Conservation (phyloP, 2,888 invertebrate genomes). For the Pimpla rufipes region DNA sequence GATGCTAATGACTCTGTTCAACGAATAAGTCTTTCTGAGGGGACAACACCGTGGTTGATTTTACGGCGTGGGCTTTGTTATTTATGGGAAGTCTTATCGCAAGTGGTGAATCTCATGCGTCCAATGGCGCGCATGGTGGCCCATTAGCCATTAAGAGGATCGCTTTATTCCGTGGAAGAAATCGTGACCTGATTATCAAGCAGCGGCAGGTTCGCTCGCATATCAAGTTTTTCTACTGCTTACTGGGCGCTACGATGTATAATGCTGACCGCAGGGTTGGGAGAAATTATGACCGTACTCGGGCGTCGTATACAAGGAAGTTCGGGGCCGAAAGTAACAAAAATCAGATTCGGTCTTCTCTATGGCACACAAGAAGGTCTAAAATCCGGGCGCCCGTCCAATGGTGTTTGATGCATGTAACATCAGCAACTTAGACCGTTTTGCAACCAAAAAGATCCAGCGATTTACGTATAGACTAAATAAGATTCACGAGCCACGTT, state of each 20-base stretch:
- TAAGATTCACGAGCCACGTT: no score
- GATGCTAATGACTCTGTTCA: constrained; percentile 41
- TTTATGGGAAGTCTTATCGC: constrained; percentile 67
- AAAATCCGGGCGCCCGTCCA: no score
- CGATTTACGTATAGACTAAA: no score
- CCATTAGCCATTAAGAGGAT: constrained; percentile 64
- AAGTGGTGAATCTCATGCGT: constrained; percentile 54
- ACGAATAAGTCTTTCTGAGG: constrained; percentile 54
- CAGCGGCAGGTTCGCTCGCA: constrained; percentile 44
- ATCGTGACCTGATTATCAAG: constrained; percentile 70
- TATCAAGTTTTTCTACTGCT: constrained; percentile 53
- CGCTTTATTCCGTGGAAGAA: constrained; percentile 66
- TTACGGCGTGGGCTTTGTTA: constrained; percentile 53
- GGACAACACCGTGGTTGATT: constrained; percentile 20
- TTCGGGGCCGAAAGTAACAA: no score
- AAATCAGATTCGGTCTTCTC: no score
- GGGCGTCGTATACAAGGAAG: neutral
- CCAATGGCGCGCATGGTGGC: constrained; percentile 45
- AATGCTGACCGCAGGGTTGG: neutral
- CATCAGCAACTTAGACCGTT: no score
- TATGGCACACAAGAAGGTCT: no score
- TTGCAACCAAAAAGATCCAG: no score
- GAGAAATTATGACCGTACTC: neutral
- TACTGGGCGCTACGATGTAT: neutral
- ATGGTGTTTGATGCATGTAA: no score